Evolutionary conservation across 64 coral and sea anemone species (phyloP).

Genomic region (Cladopsammia gracilis): DNA sequence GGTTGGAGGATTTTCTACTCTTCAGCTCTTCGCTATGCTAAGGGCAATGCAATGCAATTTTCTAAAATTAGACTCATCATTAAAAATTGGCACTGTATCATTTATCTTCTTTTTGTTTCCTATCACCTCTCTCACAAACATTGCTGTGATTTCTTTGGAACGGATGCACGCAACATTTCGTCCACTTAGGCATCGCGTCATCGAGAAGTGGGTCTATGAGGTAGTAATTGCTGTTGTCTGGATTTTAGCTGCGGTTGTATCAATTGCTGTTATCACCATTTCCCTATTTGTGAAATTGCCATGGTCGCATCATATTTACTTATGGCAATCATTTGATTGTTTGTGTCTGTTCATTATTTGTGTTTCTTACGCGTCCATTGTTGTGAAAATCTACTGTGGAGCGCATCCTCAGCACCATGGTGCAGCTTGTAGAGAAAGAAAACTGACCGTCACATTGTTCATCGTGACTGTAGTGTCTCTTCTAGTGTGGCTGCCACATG

Average conservation of each 20-base stretch:
- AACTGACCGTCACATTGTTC: constrained; percentile 24
- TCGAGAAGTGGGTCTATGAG: not conserved
- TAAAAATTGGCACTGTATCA: not conserved
- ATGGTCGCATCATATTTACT: not conserved
- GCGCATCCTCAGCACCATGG: not conserved
- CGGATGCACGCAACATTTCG: not conserved
- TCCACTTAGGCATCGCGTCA: not conserved
- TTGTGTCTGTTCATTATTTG: not conserved
- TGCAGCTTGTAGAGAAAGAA: constrained; percentile 17
- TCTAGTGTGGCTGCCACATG: not conserved
- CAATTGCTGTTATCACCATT: not conserved
- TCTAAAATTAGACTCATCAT: not conserved
- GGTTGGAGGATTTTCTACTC: not conserved
- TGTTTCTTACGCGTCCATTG: constrained; percentile 8
- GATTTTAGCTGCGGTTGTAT: not conserved
- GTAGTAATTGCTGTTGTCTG: not conserved
- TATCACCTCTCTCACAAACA: not conserved
- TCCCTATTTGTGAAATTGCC: not conserved
- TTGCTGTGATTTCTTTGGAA: not conserved
- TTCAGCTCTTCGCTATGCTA: not conserved
- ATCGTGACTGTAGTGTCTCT: not conserved
- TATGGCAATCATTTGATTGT: not conserved
- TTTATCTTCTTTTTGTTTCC: not conserved
- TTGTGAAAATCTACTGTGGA: not conserved
- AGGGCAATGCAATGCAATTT: not conserved